Conservation (phyloP, 1,140 invertebrate species). For the Aphaenogaster rudis region DNA sequence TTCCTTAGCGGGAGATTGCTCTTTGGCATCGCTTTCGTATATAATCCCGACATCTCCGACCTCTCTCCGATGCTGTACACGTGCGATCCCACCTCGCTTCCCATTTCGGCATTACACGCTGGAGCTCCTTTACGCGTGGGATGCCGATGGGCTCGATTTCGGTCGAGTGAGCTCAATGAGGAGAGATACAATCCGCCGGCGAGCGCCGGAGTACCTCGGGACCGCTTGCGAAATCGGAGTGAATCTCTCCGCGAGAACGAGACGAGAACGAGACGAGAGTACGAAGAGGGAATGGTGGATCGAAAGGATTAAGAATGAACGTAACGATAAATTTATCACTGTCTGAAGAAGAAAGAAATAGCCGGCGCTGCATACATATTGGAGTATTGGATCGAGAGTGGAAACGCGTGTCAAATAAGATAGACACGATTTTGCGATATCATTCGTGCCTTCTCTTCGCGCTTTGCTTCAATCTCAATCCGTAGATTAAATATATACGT, state of each 20-base stretch:
- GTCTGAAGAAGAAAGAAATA: conserved; percentile 56
- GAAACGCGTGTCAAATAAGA: conserved; percentile 45
- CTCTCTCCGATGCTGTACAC: conserved; percentile 53
- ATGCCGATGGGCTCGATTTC: conserved; percentile 63
- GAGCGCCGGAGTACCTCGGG: conserved; percentile 26
- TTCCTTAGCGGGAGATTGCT: conserved; percentile 50
- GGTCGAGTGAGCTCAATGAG: conserved; percentile 58
- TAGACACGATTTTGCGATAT: conserved; percentile 54
- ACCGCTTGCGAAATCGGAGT: conserved; percentile 54
- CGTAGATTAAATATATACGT: conserved; percentile 36
- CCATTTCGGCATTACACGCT: conserved; percentile 60
- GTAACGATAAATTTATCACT: conserved; percentile 64
- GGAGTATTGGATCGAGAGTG: conserved; percentile 30
- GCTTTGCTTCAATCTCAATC: conserved; percentile 11
- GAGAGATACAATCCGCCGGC: conserved; percentile 54
- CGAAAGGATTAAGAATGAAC: conserved; percentile 57
- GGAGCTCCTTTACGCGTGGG: conserved; percentile 61
- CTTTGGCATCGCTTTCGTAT: conserved; percentile 53
- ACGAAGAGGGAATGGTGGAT: neutral
- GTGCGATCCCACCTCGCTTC: conserved; percentile 57
- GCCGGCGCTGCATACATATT: conserved; percentile 53
- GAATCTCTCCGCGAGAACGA: conserved; percentile 41
- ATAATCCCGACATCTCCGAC: conserved; percentile 48
- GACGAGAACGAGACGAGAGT: conserved; percentile 18
- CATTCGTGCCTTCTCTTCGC: conserved; percentile 14